Evolutionary conservation across 2,113 vertebrate species (phyloP).

Genomic region (Apaloderma vittatum): DNA sequence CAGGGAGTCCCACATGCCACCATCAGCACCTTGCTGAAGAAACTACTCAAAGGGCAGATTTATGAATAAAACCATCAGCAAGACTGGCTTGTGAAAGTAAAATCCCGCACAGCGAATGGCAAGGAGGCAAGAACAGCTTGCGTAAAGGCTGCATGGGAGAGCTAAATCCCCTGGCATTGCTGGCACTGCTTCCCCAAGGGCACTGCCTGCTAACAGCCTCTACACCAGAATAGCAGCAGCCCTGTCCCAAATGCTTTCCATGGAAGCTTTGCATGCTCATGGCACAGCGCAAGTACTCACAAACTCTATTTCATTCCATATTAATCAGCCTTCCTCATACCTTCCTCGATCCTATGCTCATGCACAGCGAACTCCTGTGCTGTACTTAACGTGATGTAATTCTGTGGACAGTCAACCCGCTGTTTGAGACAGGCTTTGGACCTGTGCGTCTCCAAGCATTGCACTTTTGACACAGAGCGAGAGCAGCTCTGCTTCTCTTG

Average conservation of each 20-base stretch:
- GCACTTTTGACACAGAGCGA: not conserved
- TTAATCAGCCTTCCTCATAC: not conserved
- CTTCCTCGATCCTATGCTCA: not conserved
- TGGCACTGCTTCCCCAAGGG: not conserved
- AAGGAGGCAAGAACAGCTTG: not conserved
- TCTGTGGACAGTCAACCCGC: not conserved
- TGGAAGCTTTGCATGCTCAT: fast-evolving
- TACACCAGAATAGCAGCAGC: not conserved
- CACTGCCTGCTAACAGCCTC: not conserved
- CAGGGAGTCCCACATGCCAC: fast-evolving
- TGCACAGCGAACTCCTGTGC: fast-evolving
- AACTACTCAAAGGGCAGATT: not conserved
- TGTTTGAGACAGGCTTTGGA: not conserved
- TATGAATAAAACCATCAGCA: not conserved
- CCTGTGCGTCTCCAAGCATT: not conserved
- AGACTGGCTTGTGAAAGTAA: not conserved
- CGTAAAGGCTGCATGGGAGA: not conserved
- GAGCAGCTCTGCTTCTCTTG: not conserved
- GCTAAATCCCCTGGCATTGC: not conserved
- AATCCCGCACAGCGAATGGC: not conserved
- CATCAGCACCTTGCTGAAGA: not conserved
- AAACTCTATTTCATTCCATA: not conserved
- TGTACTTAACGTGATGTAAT: not conserved
- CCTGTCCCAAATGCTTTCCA: not conserved
- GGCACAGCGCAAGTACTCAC: not conserved